These are phyloP conservation scores for Rhombomys opimus DNA, from an alignment of 2,113 vertebrate genomes.

Conservation along the genomic window DNA sequence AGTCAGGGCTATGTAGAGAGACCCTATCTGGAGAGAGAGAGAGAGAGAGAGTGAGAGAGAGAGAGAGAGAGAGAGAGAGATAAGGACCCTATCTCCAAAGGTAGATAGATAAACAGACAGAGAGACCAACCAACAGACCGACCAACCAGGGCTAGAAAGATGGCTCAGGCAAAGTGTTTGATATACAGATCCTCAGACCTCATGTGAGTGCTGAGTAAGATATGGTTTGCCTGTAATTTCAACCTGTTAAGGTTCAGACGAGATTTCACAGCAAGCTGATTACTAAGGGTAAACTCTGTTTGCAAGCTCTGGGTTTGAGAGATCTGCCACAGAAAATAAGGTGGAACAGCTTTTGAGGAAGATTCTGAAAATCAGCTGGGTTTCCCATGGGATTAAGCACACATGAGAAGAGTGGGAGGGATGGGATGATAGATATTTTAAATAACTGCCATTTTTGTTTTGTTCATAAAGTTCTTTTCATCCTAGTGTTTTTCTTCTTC, in stretches of 20 bases:
- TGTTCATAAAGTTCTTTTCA: not conserved
- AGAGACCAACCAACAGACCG: too few relatives aligned
- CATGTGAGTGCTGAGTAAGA: not conserved
- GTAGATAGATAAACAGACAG: too few relatives aligned
- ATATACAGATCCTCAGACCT: not conserved
- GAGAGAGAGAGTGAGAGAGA: too few relatives aligned
- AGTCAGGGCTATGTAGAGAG: not conserved
- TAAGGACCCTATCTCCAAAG: too few relatives aligned
- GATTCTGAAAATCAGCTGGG: not conserved
- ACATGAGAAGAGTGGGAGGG: not conserved
- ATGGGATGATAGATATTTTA: not conserved
- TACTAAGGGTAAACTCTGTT: not conserved
- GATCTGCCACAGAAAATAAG: not conserved
- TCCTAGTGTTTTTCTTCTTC: constrained; percentile 33
- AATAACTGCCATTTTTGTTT: constrained; percentile 24
- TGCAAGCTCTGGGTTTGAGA: not conserved
- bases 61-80: too few relatives aligned
- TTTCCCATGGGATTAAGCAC: not conserved
- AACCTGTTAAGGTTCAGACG: not conserved
- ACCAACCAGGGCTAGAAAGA: not conserved
- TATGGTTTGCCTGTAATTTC: not conserved
- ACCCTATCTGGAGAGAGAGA: not conserved
- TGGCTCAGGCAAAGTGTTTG: not conserved
- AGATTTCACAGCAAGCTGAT: not conserved
- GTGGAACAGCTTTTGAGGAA: not conserved